These are phyloP conservation scores for Amazona guildingii DNA, from an alignment of 2,113 vertebrate genomes.

Conservation along the genomic window DNA sequence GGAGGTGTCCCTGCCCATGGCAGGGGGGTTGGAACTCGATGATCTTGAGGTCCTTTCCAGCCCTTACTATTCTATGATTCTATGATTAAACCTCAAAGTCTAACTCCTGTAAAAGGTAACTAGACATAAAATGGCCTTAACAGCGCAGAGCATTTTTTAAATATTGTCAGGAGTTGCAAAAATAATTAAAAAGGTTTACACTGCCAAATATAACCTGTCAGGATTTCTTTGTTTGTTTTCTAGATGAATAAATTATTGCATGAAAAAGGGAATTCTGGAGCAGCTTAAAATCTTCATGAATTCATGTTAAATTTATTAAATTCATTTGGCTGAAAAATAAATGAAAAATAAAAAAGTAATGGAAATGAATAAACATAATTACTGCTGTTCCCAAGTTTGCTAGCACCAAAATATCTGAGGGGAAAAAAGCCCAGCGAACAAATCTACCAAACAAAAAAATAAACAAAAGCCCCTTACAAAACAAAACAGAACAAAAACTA, in stretches of 20 bases:
- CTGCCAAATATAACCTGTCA: background rate
- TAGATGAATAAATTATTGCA: background rate
- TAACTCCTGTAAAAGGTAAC: background rate
- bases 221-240: background rate
- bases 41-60: too few species aligned
- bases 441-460: background rate
- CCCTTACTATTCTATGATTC: too few species aligned
- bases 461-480: background rate
- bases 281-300: background rate
- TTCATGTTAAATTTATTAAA: background rate
- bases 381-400: background rate
- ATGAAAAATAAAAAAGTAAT: background rate
- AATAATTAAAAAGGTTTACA: background rate
- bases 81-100: background rate
- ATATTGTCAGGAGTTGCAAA: background rate
- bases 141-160: accelerated
- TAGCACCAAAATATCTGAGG: background rate
- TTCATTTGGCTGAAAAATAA: background rate
- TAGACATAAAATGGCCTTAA: background rate
- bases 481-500: background rate
- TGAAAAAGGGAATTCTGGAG: background rate
- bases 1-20: too few species aligned
- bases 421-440: background rate
- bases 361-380: background rate
- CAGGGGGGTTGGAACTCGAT: too few species aligned